A percentile compares a stretch with the other conserved stretches of the same genome.
phyloP scores from a whole-genome alignment of 2,797 vertebrate genomes.

The Garrulus glandarius region DNA sequence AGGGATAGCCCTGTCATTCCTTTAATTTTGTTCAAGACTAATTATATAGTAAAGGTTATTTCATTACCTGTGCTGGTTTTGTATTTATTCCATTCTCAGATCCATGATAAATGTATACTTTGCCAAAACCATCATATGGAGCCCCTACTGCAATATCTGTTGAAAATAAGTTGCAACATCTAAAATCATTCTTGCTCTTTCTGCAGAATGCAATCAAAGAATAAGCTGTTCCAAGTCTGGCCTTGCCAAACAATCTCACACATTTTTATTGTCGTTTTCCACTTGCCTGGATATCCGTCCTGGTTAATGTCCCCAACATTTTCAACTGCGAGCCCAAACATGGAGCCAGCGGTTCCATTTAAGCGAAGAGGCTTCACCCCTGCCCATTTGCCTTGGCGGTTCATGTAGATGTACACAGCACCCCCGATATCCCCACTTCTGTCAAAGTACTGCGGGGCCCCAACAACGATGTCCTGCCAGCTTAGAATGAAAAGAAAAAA shows the following conservation, averaged over 20 bases:
- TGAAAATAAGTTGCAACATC: constrained; percentile 15
- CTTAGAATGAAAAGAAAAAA: constrained; percentile 60
- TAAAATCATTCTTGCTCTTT: neutral
- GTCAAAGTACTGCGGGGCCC: constrained; percentile 95
- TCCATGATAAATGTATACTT: constrained; percentile 93
- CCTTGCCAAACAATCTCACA: neutral
- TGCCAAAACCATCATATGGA: constrained; percentile 87
- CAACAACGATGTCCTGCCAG: constrained; percentile 95
- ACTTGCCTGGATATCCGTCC: constrained; percentile 88
- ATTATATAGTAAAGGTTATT: neutral
- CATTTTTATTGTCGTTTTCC: neutral
- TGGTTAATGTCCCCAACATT: constrained; percentile 92
- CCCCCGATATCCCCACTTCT: constrained; percentile 89
- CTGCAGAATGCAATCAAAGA: neutral
- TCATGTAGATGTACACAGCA: constrained; percentile 93
- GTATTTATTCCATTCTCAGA: constrained; percentile 84
- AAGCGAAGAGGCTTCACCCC: constrained; percentile 81
- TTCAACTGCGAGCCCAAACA: constrained; percentile 95
- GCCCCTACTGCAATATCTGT: constrained; percentile 94
- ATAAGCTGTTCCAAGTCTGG: neutral
- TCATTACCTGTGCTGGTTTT: constrained; percentile 86
- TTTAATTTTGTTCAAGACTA: neutral
- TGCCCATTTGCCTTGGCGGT: constrained; percentile 85
- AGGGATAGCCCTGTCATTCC: neutral
- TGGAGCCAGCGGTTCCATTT: constrained; percentile 89